Evolutionary conservation across 2,888 invertebrate genomes (phyloP), one percentile per base, ranked within the genome.

Genomic region (Nymphalis urticae): DNA sequence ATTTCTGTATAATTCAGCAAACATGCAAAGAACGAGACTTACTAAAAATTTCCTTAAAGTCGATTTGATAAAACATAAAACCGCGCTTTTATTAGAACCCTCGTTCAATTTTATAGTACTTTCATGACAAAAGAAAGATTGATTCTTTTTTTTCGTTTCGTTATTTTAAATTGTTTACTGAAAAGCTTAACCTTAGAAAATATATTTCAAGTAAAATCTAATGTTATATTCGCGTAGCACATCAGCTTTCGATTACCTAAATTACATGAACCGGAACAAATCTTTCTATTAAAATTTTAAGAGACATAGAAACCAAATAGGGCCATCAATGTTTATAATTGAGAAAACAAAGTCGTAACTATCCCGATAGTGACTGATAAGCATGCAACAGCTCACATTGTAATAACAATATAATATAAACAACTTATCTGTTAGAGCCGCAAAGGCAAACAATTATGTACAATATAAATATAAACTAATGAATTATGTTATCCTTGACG

Each of bases 371-470:
- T 27, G 6, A 19, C 58, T 59, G 60, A 53, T 47, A 50, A 66
- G 17, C 66, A 66, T 66, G 66, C 66, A 62, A 61, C n/a, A 59
- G 16, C 21, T 51, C 9, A 21, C 48, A 27, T 2, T 48, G 47
- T 19, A 24, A 10, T 16, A 67, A 32, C 54, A 17, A 42, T 10
- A 10, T 65, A 58, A 36, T 64, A 53, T 54, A 54, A 42, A 60
- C 61, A 72, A 78, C 78, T 81, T 84, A 84, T 82, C 80, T 80
- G 77, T 75, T 78, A 83, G 82, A 36, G 64, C 58, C 17, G 24
- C 77, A 58, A 79, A 81, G 80, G 79, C 82, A 81, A 87, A 85
- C 82, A 85, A 85, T 82, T 77, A 77, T 76, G 79, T 85, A 82
- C 42, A 1, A 13, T 48, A 48, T 16, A 32, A 27, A 56, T 6